Evolutionary conservation across 2,888 invertebrate species (phyloP).

Genomic region (Nephrotoma guestfalica): DNA sequence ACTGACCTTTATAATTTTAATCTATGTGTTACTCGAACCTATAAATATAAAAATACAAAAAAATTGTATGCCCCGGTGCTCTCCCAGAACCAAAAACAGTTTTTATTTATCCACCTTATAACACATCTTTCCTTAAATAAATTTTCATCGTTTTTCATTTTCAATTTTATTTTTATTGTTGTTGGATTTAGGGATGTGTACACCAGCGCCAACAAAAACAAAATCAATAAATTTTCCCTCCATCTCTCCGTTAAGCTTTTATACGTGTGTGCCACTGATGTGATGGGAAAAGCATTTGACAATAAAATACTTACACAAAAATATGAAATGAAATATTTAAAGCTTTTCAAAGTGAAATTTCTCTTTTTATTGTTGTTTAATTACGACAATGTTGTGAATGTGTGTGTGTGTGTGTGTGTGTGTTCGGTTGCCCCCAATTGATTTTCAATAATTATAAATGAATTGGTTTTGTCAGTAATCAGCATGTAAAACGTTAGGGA

Average conservation of each 20-base stretch:
- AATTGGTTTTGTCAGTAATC: too few species aligned
- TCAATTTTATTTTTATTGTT: not conserved
- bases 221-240: not conserved
- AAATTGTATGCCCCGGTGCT: too few species aligned
- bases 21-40: not conserved
- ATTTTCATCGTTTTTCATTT: not conserved
- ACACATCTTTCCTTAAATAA: not conserved
- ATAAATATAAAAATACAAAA: not conserved
- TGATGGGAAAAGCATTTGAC: not conserved
- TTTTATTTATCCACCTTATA: not conserved
- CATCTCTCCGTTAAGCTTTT: not conserved
- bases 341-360: not conserved
- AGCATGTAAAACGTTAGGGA: not conserved
- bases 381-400: not conserved
- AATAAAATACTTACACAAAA: not conserved
- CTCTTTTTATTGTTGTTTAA: not conserved
- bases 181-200: not conserved
- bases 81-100: not conserved
- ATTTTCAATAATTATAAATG: not conserved
- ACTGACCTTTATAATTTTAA: not conserved
- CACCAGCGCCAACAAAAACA: not conserved
- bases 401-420: not conserved
- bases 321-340: not conserved
- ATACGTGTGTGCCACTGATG: not conserved
- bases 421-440: not conserved